Base-by-base conservation (phyloP, 2,888 invertebrate genomes). In the Amblyjoppa proteus region DNA sequence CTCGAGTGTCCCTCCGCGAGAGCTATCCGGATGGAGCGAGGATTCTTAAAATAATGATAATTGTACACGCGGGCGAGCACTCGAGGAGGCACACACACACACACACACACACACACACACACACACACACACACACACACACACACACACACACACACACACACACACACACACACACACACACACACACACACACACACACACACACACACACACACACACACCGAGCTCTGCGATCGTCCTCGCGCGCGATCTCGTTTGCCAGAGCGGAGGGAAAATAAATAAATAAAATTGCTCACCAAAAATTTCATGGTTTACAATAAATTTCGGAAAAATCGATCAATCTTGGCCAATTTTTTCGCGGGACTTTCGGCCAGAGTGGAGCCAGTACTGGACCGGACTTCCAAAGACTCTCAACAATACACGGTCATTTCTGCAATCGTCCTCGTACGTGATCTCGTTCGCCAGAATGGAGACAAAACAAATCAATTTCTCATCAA, bases 1-100 rank as follows among this genome's bases (percentile, higher is more conserved):
- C 79, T 80, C 71, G 79, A 73, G 51, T 80, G 31, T 51, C 41
- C 20, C 51, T 31, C 20, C 25, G 16, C 51, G 51, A 64, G 49
- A 80, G 79, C 38, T 51, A 38, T 28, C 41, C 16, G 51, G 64
- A 13, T 53, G 61, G 38, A 53, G 31, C 64, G 71, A 66, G 64
- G 38, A 80, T 71, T 80, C 25, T 80, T 71, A 53, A 73, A 71
- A 73, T 64, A 73, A 73, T 66, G 71, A 79, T 71, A 79, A 70
- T 79, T 64, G 49, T 64, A 49, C 49, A 49, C 71, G 25, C 49
- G 64, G 38, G 49, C 51, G 51, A 49, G 49, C 16, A n/a, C 20
- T 56, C 49, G 45, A 16, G 16, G 38, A 34, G 38, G 20, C 20
- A 20, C 20, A 53, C 41, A 56, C 64, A 45, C 68, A 28, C 45